These are phyloP conservation scores for Plecturocebus donacophilus DNA, from an alignment of 2,113 vertebrate genomes.

Conservation along the genomic window DNA sequence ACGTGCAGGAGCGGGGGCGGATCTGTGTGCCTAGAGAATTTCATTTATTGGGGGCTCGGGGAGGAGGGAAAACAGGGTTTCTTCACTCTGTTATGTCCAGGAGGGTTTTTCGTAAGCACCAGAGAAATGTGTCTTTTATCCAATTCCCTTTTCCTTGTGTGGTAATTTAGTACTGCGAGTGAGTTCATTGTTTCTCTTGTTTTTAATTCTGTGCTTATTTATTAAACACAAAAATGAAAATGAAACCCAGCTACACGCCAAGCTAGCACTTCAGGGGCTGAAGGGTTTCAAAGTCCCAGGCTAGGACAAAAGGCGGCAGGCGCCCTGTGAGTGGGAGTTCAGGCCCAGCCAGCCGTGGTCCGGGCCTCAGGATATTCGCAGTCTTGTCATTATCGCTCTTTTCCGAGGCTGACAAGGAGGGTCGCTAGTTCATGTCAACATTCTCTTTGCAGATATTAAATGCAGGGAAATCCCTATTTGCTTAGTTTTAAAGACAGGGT, in stretches of 20 bases:
- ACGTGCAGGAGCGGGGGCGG: background rate
- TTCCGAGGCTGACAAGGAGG: background rate
- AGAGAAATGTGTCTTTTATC: background rate
- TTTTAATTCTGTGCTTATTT: background rate
- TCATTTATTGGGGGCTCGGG: rapidly evolving
- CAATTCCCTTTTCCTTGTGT: background rate
- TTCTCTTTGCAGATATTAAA: background rate
- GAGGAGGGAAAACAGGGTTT: no score
- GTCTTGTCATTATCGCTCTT: background rate
- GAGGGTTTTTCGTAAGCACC: background rate
- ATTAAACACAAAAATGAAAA: background rate
- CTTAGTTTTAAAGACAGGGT: no score
- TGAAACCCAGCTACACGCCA: background rate
- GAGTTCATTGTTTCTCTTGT: no score
- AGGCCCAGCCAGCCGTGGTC: rapidly evolving
- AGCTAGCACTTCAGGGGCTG: background rate
- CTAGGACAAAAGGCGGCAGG: background rate
- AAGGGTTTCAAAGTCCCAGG: no score
- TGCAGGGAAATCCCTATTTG: no score
- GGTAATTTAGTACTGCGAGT: rapidly evolving
- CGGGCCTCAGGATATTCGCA: rapidly evolving
- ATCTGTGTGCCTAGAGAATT: constrained; percentile 63
- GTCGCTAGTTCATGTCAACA: rapidly evolving
- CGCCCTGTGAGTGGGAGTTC: rapidly evolving
- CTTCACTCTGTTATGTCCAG: rapidly evolving